phyloP scores from a whole-genome alignment of 2,888 invertebrate species.

The Apocheima hispidaria region DNA sequence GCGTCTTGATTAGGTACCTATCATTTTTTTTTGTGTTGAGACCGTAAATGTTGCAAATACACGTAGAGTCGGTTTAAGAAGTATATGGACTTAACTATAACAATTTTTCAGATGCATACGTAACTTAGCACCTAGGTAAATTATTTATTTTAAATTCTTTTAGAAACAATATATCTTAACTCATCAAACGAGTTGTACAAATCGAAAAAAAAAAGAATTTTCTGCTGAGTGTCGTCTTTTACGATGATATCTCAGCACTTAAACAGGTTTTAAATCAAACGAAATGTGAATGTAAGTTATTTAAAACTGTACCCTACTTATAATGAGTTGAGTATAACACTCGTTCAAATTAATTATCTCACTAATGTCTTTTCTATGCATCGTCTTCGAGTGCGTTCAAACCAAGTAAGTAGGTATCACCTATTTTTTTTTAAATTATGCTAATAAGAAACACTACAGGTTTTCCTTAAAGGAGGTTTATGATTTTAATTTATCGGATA shows the following conservation, averaged over 20 bases:
- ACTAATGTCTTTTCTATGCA: slow-evolving; percentile 15
- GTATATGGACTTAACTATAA: too few species aligned
- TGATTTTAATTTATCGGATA: background rate
- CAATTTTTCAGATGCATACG: background rate
- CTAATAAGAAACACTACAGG: too few species aligned
- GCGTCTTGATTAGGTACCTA: too few species aligned
- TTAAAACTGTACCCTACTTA: background rate
- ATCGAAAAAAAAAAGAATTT: slow-evolving; percentile 1
- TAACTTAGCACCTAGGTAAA: background rate
- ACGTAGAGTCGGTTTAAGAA: too few species aligned
- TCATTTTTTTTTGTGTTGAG: too few species aligned
- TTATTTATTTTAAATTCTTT: background rate
- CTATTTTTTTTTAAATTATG: slow-evolving; percentile 2
- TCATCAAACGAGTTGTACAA: too few species aligned
- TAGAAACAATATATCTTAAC: background rate
- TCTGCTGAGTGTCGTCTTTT: background rate
- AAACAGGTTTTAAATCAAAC: background rate
- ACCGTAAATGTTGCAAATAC: too few species aligned
- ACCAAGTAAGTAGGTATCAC: background rate
- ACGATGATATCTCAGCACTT: background rate
- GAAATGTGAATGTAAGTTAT: background rate
- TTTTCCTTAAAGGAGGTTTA: background rate
- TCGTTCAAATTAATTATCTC: slow-evolving; percentile 9
- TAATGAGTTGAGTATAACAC: background rate
- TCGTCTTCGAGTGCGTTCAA: slow-evolving; percentile 4